Evolutionary conservation across 2,797 vertebrate species (phyloP).

Genomic region (Graptemys geographica): DNA sequence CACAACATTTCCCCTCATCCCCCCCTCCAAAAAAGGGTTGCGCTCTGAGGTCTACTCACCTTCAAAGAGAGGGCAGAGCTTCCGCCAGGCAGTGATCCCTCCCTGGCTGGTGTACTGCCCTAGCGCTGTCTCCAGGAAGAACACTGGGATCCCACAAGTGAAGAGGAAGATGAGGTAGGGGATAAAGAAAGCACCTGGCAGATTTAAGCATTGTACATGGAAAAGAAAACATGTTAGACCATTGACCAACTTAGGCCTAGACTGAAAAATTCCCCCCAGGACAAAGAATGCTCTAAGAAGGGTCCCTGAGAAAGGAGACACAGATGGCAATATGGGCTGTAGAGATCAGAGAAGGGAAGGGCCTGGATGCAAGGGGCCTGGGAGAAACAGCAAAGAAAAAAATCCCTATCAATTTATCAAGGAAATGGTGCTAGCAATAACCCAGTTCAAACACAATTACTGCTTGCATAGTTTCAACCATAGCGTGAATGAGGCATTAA

Average conservation of each 20-base stretch:
- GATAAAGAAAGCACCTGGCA: slow-evolving; percentile 96
- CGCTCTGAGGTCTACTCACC: slow-evolving; percentile 79
- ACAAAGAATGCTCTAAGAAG: neutral
- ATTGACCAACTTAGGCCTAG: neutral
- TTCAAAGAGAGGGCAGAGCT: slow-evolving; percentile 95
- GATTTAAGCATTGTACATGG: neutral
- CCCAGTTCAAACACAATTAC: neutral
- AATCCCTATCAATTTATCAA: neutral
- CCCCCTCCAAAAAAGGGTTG: fast-evolving
- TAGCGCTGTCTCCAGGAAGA: slow-evolving; percentile 93
- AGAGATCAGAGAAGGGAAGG: fast-evolving
- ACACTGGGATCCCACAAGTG: slow-evolving; percentile 96
- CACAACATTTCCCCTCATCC: fast-evolving
- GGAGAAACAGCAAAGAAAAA: neutral
- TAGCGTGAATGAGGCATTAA: neutral
- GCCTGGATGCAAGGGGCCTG: fast-evolving
- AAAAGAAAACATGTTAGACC: neutral
- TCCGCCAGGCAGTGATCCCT: slow-evolving; percentile 95
- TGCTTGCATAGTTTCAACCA: neutral
- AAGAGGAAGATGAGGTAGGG: slow-evolving; percentile 98
- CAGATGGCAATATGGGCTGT: fast-evolving
- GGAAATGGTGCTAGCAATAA: neutral
- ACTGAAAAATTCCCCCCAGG: neutral
- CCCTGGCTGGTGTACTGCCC: slow-evolving; percentile 97
- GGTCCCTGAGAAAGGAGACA: neutral